Conservation (phyloP, 2,888 invertebrate species). For the Caenorhabditis sp. region DNA sequence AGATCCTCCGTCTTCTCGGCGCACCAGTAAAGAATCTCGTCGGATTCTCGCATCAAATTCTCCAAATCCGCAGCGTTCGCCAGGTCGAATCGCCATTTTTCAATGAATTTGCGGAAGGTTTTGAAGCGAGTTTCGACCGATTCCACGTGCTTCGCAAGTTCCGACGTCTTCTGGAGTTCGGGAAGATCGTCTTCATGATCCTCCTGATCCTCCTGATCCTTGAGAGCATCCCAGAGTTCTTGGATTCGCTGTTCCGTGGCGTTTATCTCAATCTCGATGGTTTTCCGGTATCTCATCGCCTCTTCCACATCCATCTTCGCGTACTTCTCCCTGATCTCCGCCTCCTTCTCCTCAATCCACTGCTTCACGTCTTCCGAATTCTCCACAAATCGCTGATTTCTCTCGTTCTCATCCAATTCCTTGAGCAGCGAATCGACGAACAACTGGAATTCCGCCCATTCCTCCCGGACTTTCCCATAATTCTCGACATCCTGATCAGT, state of each 20-base stretch:
- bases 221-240: constrained; percentile 5
- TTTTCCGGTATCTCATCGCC: constrained; percentile 51
- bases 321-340: constrained; percentile 38
- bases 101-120: constrained; percentile 24
- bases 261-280: constrained; percentile 53
- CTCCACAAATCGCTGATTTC: constrained; percentile 33
- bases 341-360: constrained; percentile 48
- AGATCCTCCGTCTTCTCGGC: no score
- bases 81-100: constrained; percentile 41
- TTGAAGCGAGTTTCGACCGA: constrained; percentile 7
- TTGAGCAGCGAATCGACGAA: constrained; percentile 33
- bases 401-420: constrained; percentile 44
- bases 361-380: constrained; percentile 31
- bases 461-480: constrained; percentile 15
- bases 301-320: constrained; percentile 50
- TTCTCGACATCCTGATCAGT: constrained; percentile 12
- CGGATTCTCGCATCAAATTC: constrained; percentile 62
- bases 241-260: constrained; percentile 40
- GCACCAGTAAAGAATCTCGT: constrained; percentile 65
- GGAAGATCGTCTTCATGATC: no score
- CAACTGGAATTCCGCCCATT: constrained; percentile 31
- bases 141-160: constrained; percentile 18
- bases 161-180: constrained; percentile 4
- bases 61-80: constrained; percentile 54
- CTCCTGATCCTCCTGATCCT: background rate